phyloP scores from a whole-genome alignment of 2,113 vertebrate genomes.

The Asarcornis scutulata region DNA sequence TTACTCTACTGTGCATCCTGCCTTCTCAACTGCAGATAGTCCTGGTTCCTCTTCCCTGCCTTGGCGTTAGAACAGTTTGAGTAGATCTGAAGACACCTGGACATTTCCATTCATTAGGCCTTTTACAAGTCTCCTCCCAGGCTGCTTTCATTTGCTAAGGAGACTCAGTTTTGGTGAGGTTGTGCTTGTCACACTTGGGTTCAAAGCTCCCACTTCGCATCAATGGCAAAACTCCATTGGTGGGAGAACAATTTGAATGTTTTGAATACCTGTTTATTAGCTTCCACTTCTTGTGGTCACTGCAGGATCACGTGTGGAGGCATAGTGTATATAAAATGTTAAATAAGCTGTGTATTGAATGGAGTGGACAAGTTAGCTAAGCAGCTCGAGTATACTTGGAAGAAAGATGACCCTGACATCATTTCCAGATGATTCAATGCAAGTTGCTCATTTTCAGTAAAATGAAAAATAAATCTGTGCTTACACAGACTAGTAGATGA shows the following conservation, averaged over 20 bases:
- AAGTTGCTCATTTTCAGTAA: conserved; percentile 33
- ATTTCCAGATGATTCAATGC: conserved; percentile 27
- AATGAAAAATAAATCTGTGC: not conserved
- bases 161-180: not conserved
- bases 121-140: not conserved
- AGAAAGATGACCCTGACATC: conserved; percentile 35
- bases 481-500: conserved; percentile 6
- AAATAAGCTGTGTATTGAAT: conserved; percentile 49
- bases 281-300: not conserved
- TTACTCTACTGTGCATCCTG: not conserved
- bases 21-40: conserved; percentile 1
- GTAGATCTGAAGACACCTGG: conserved; percentile 20
- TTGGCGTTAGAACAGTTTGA: not conserved
- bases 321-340: conserved; percentile 53
- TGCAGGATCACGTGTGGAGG: not conserved
- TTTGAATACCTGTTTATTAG: conserved; percentile 14
- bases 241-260: conserved; percentile 24
- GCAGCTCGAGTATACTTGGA: conserved; percentile 50
- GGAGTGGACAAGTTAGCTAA: conserved; percentile 45
- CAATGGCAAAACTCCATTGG: not conserved
- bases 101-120: not conserved
- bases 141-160: not conserved
- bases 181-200: conserved; percentile 1
- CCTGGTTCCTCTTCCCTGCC: conserved; percentile 10
- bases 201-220: conserved; percentile 12